These are phyloP conservation scores for Strigamia crassipes DNA, from an alignment of 2,888 invertebrate species.

Conservation along the genomic window DNA sequence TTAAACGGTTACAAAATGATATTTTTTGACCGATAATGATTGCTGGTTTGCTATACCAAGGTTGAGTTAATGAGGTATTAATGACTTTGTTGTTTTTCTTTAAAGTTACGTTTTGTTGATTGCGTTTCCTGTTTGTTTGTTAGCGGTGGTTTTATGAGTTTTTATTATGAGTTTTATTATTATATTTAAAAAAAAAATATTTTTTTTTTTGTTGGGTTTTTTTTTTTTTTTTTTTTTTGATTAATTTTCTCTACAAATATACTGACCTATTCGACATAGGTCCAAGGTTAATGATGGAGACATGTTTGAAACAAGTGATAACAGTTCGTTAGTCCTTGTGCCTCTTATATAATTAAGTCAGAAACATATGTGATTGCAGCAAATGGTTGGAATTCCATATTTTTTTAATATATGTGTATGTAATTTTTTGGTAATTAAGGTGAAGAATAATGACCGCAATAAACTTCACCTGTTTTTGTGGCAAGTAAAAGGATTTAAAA, in stretches of 20 bases:
- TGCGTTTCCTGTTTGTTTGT: not conserved
- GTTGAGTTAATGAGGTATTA: not conserved
- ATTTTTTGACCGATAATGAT: not conserved
- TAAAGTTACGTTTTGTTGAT: not conserved
- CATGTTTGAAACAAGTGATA: slow-evolving; percentile 19
- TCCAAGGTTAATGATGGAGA: slow-evolving; percentile 24
- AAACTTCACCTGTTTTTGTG: not conserved
- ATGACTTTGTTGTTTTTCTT: not conserved
- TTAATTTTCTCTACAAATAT: not conserved
- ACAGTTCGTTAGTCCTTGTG: slow-evolving; percentile 31
- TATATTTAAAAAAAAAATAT: too few relatives aligned
- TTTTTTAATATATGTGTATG: not conserved
- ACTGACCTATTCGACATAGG: slow-evolving; percentile 19
- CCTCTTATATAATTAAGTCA: slow-evolving; percentile 12
- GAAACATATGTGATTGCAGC: not conserved
- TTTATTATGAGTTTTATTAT: not conserved
- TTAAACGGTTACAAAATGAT: not conserved
- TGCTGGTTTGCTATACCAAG: not conserved
- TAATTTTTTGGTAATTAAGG: not conserved
- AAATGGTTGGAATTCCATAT: not conserved
- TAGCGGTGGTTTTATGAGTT: not conserved
- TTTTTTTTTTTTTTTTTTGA: not conserved
- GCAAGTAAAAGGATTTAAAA: not conserved
- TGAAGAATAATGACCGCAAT: not conserved
- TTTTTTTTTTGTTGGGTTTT: not conserved